Percentiles rank a stretch among this genome's conserved stretches.
phyloP scores from a whole-genome alignment of 2,113 vertebrate species.

The Lipotes vexillifer region DNA sequence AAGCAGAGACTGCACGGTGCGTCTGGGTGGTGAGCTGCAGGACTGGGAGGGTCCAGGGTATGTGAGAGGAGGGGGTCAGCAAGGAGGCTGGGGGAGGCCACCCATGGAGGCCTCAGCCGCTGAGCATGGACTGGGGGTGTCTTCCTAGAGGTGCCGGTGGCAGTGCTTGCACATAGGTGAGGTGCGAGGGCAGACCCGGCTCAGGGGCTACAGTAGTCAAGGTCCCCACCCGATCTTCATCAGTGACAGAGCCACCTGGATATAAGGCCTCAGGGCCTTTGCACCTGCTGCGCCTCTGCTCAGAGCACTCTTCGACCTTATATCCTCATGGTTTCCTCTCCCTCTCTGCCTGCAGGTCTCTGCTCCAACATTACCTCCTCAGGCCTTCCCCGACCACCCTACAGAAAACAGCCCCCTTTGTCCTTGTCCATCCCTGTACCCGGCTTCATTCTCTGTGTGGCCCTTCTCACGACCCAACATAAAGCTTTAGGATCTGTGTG shows the following conservation, averaged over 20 bases:
- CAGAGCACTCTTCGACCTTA: background rate
- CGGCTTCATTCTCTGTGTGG: no score
- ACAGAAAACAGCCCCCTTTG: no score
- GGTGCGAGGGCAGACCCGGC: background rate
- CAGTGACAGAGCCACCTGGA: background rate
- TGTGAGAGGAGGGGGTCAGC: background rate
- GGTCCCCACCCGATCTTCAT: background rate
- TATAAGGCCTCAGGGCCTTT: background rate
- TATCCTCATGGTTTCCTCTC: background rate
- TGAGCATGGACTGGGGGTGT: no score
- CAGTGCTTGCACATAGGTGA: background rate
- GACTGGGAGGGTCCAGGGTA: background rate
- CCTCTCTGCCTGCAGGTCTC: background rate
- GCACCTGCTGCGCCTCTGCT: no score
- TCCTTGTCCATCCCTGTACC: no score
- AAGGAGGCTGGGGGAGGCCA: background rate
- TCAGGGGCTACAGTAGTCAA: background rate
- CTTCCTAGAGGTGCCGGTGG: background rate
- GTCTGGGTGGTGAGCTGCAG: background rate
- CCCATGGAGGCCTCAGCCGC: no score
- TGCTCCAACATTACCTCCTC: background rate
- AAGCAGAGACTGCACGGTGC: no score
- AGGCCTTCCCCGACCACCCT: background rate
- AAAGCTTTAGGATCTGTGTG: no score
- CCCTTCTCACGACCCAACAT: no score